Evolutionary conservation across 2,888 invertebrate species (phyloP), one percentile per base, ranked within the genome.

Genomic region (Tipula vernalis): DNA sequence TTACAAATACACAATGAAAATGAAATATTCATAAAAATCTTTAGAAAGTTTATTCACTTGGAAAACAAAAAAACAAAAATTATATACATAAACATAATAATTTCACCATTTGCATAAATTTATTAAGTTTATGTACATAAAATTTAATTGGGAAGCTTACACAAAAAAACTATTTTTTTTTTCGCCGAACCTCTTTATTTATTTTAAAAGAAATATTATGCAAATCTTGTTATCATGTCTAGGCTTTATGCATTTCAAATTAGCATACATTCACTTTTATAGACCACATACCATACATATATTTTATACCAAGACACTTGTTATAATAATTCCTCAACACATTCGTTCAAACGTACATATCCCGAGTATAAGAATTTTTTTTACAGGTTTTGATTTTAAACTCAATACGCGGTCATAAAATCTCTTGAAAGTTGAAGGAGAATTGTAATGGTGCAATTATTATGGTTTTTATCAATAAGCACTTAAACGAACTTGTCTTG

Each of bases 1-100:
- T 71, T 71, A 71, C 71, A 71, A 71, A 71, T 71, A 71, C 71
- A 71, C 71, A 71, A 71, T 71, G 71, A 71, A 71, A 71, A 18
- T 71, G 71, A 71, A 71, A 71, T 71, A 71, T 71, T 71, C 71
- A 71, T 71, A 71, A 71, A 71, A 71, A 71, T 71, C 71, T 71
- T 71, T 71, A 71, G 71, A 71, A 71, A 71, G 71, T 71, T 71
- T 71, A 71, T 71, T 71, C 71, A 71, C 71, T 71, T 28, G 28
- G 71, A 71, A 71, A 71, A 71, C 28, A 71, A 71, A 71, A 71
- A 71, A 71, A 71, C 15, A 51, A 51, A 57, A 3, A 57, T 44
- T 6, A 12, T 44, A 44, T 44, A 51, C n/a, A 51, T n/a, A 51
- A 10, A 71, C 28, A 71, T 71, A 71, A 71, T 71, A 71, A 71